Percentiles rank a stretch among this genome's conserved stretches.
Evolutionary conservation across 2,797 vertebrate genomes (phyloP).

Genomic region (Myotis planiceps): DNA sequence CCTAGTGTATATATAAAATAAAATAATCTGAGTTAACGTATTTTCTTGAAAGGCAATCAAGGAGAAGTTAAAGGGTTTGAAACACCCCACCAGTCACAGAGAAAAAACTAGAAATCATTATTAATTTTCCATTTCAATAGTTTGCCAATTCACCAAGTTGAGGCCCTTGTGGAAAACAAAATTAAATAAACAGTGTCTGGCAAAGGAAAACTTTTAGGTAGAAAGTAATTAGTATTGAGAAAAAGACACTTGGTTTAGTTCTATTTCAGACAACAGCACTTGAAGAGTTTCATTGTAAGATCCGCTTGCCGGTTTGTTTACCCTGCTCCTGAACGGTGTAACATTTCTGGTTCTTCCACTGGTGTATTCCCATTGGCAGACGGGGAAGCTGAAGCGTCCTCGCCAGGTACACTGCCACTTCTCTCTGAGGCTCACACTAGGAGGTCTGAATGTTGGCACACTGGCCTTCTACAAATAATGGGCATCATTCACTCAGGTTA

Average conservation of each 20-base stretch:
- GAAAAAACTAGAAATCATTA: slow-evolving; percentile 45
- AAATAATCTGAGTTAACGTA: neutral
- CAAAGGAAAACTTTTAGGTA: neutral
- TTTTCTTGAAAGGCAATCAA: neutral
- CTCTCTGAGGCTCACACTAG: slow-evolving; percentile 4
- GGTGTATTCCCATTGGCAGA: neutral
- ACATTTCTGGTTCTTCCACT: slow-evolving; percentile 62
- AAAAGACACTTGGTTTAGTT: slow-evolving; percentile 8
- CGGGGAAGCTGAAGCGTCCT: neutral
- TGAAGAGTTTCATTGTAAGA: slow-evolving; percentile 23
- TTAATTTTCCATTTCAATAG: slow-evolving; percentile 25
- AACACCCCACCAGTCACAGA: neutral
- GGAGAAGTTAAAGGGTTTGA: neutral
- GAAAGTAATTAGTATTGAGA: slow-evolving; percentile 3
- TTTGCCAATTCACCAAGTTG: neutral
- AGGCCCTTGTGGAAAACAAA: neutral
- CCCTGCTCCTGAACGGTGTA: neutral
- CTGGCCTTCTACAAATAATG: slow-evolving; percentile 67
- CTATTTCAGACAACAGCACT: neutral
- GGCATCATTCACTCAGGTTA: slow-evolving; percentile 54
- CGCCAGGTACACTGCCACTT: neutral
- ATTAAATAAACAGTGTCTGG: neutral
- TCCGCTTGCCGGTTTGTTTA: neutral
- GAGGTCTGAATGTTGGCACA: neutral
- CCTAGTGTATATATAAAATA: neutral